phyloP scores from a whole-genome alignment of 2,113 vertebrate species.

The Nothocercus nigrocapillus region DNA sequence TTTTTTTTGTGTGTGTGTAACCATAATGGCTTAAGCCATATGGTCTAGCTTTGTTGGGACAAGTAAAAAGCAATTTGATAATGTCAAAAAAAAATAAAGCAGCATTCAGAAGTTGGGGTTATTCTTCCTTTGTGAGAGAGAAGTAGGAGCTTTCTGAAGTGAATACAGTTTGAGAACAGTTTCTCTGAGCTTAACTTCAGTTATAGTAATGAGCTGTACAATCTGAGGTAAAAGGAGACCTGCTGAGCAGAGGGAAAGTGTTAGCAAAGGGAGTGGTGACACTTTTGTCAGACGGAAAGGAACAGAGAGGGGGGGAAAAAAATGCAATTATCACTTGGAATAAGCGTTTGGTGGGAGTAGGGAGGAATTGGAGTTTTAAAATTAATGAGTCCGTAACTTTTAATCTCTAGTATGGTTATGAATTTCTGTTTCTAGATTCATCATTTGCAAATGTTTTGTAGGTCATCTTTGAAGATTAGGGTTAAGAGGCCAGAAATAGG shows the following conservation, averaged over 20 bases:
- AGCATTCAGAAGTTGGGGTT: not conserved
- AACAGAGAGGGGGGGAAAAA: not conserved
- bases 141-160: not conserved
- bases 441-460: not conserved
- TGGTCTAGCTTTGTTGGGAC: not conserved
- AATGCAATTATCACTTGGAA: slow-evolving; percentile 39
- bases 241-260: not conserved
- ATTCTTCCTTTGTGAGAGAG: not conserved
- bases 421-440: not conserved
- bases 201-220: not conserved
- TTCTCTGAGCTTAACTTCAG: not conserved
- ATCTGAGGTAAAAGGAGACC: not conserved
- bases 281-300: not conserved
- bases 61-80: not conserved
- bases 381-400: not conserved
- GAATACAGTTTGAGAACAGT: not conserved
- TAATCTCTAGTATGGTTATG: not conserved
- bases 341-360: not conserved
- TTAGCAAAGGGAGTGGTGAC: not conserved
- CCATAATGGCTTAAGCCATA: not conserved
- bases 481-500: not conserved
- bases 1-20: not conserved
- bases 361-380: not conserved
- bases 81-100: not conserved
- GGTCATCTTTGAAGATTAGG: not conserved